phyloP scores from a whole-genome alignment of 2,797 vertebrate species.

The Cetoscarus ocellatus region DNA sequence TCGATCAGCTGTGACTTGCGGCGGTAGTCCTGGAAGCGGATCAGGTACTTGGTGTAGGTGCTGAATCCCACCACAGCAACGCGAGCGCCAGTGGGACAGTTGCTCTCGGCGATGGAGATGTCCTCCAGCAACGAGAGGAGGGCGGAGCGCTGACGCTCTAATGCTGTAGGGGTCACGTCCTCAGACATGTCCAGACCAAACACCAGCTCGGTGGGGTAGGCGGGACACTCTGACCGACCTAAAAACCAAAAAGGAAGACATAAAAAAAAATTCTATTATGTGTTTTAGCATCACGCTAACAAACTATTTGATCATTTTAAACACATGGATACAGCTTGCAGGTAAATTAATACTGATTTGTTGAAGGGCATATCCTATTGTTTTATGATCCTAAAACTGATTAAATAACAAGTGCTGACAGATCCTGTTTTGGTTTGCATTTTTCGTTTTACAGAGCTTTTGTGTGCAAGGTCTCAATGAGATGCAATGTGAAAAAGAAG shows the following conservation, averaged over 20 bases:
- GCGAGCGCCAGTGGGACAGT: slow-evolving; percentile 87
- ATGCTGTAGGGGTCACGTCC: slow-evolving; percentile 76
- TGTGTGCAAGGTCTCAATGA: no score
- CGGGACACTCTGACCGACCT: slow-evolving; percentile 82
- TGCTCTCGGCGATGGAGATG: slow-evolving; percentile 86
- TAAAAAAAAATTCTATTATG: not conserved
- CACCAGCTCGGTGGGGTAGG: slow-evolving; percentile 89
- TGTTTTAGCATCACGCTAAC: no score
- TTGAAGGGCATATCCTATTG: no score
- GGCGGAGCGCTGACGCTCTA: slow-evolving; percentile 86
- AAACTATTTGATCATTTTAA: no score
- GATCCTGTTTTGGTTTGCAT: no score
- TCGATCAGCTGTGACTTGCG: slow-evolving; percentile 77
- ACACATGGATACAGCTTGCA: no score
- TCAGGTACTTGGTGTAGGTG: slow-evolving; percentile 80
- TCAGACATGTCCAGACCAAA: slow-evolving; percentile 91
- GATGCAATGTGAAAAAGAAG: no score
- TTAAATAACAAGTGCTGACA: no score
- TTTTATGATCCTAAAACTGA: no score
- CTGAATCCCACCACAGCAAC: slow-evolving; percentile 88
- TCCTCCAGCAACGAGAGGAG: slow-evolving; percentile 83
- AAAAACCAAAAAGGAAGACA: not conserved
- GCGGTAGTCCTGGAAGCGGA: slow-evolving; percentile 89
- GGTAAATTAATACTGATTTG: no score
- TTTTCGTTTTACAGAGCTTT: no score